These are phyloP conservation scores for Clamator glandarius DNA, from an alignment of 2,797 vertebrate genomes.

Conservation along the genomic window DNA sequence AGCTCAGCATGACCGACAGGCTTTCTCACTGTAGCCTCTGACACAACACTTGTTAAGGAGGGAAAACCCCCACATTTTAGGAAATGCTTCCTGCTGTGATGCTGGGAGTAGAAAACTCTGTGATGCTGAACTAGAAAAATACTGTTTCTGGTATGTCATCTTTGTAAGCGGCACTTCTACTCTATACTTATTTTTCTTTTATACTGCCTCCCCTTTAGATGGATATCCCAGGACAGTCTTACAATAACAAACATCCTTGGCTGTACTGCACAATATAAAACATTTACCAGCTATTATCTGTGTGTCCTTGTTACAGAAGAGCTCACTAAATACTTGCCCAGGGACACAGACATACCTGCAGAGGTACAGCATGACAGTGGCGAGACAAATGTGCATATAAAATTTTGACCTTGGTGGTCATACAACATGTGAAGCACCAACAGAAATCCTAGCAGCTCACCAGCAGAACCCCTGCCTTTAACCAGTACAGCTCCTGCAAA, in stretches of 20 bases:
- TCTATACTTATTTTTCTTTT: not conserved
- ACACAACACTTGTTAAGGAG: not conserved
- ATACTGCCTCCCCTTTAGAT: not conserved
- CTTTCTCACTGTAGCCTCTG: not conserved
- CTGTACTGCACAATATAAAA: not conserved
- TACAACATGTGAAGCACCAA: not conserved
- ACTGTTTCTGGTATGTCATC: not conserved
- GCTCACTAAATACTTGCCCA: constrained; percentile 33
- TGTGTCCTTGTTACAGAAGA: constrained; percentile 9
- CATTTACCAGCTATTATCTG: not conserved
- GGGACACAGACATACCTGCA: constrained; percentile 22
- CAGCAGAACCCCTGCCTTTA: not conserved
- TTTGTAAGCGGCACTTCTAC: not conserved
- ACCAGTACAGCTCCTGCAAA: not conserved
- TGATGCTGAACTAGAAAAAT: not conserved
- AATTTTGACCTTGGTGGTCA: not conserved
- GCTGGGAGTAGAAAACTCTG: not conserved
- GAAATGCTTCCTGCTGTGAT: not conserved
- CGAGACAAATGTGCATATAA: not conserved
- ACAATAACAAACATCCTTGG: not conserved
- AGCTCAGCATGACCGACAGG: not conserved
- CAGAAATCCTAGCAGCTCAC: not conserved
- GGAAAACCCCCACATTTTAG: not conserved
- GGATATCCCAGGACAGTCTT: constrained; percentile 6
- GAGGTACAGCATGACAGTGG: constrained; percentile 5